phyloP scores from a whole-genome alignment of 2,113 vertebrate species.

The Myrmecobius fasciatus region DNA sequence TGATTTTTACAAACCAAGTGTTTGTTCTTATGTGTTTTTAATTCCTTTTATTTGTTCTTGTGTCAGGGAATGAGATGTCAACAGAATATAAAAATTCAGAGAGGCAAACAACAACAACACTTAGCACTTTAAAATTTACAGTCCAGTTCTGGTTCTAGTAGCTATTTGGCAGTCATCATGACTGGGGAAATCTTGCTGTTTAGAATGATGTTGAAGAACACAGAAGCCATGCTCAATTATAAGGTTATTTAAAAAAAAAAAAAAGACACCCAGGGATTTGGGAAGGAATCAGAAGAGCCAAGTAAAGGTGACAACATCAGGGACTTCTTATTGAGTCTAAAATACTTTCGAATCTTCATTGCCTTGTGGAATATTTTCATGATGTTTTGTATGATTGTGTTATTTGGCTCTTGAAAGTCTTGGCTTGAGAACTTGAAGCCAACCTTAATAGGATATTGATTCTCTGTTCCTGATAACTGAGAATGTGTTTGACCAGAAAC shows the following conservation, averaged over 20 bases:
- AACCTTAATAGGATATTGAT: background rate
- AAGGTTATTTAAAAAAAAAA: too few relatives aligned
- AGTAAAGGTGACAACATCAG: slow-evolving; percentile 94
- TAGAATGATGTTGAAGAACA: too few relatives aligned
- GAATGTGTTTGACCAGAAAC: slow-evolving; percentile 73
- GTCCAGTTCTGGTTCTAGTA: too few relatives aligned
- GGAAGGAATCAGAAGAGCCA: too few relatives aligned
- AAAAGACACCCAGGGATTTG: too few relatives aligned
- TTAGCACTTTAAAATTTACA: background rate
- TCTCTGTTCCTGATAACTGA: slow-evolving; percentile 39
- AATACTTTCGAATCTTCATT: slow-evolving; percentile 98
- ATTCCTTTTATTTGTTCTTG: background rate
- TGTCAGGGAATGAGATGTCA: background rate
- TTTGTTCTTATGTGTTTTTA: background rate
- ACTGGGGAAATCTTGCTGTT: too few relatives aligned
- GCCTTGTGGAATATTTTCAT: slow-evolving; percentile 98
- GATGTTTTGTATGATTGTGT: slow-evolving; percentile 99
- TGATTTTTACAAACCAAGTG: background rate
- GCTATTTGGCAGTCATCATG: too few relatives aligned
- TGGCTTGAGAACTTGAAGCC: background rate
- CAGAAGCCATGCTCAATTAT: too few relatives aligned
- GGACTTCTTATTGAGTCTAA: slow-evolving; percentile 96
- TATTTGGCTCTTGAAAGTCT: slow-evolving; percentile 93
- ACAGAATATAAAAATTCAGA: background rate
- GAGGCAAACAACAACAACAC: background rate